These are phyloP conservation scores for Strigamia transsilvanica DNA, from an alignment of 2,888 invertebrate genomes.

Conservation along the genomic window DNA sequence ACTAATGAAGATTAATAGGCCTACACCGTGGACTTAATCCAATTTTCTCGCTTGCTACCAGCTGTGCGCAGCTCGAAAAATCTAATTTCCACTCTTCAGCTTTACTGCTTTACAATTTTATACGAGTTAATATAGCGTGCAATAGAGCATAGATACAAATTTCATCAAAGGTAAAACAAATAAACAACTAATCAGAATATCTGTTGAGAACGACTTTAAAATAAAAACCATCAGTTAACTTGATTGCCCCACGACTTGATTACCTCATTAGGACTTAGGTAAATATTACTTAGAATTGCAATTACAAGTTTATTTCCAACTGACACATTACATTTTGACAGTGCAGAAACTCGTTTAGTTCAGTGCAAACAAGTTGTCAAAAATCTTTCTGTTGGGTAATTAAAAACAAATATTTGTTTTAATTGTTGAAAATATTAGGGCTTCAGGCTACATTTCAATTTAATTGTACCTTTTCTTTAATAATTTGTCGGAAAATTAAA, in stretches of 20 bases:
- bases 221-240: background rate
- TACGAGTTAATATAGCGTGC: slow-evolving; percentile 24
- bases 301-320: no score
- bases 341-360: no score
- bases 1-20: slow-evolving; percentile 42
- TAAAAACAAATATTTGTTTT: slow-evolving; percentile 2
- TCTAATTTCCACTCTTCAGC: slow-evolving; percentile 42
- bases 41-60: slow-evolving; percentile 43
- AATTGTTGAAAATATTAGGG: background rate
- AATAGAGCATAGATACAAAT: slow-evolving; percentile 20
- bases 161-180: slow-evolving; percentile 29
- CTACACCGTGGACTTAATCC: slow-evolving; percentile 43
- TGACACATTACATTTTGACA: no score
- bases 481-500: background rate
- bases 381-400: background rate
- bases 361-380: no score
- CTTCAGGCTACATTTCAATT: background rate
- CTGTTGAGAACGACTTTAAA: background rate
- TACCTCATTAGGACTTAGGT: no score
- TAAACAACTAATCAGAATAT: slow-evolving; percentile 11
- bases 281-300: no score
- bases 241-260: background rate
- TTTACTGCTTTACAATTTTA: slow-evolving; percentile 39
- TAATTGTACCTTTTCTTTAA: background rate
- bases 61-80: slow-evolving; percentile 41